A percentile compares a stretch with the other conserved stretches of the same genome.
phyloP scores from a whole-genome alignment of 2,888 invertebrate genomes.

The Tipula unca region DNA sequence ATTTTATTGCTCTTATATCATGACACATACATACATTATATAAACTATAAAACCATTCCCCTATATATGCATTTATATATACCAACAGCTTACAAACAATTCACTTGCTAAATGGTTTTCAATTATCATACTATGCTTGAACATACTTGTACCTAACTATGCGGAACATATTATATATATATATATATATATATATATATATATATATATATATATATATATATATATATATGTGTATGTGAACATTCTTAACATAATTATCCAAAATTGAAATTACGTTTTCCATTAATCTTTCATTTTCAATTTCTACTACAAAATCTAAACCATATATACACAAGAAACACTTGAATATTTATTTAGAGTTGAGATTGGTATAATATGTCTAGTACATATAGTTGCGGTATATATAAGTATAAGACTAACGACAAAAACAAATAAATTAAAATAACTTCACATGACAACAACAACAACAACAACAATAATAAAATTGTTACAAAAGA shows the following conservation, averaged over 20 bases:
- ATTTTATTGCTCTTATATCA: neutral
- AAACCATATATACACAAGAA: neutral
- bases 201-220: too few relatives aligned
- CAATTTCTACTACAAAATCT: neutral
- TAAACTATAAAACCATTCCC: neutral
- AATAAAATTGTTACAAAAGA: neutral
- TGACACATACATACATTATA: neutral
- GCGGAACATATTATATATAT: neutral
- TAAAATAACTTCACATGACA: neutral
- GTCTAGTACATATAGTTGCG: neutral
- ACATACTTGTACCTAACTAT: neutral
- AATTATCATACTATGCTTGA: neutral
- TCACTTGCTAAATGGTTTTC: neutral
- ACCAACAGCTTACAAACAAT: neutral
- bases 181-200: too few relatives aligned
- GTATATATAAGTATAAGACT: neutral
- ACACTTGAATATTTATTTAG: neutral
- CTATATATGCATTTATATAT: too few relatives aligned
- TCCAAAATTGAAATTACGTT: neutral
- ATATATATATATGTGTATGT: too few relatives aligned
- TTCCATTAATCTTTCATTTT: conserved; percentile 4
- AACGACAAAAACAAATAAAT: neutral
- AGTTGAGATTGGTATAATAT: neutral
- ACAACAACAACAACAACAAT: neutral
- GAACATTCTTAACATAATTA: neutral